These are phyloP conservation scores for Zaprionus lachaisei DNA, from an alignment of 1,140 invertebrate genomes.

Conservation along the genomic window DNA sequence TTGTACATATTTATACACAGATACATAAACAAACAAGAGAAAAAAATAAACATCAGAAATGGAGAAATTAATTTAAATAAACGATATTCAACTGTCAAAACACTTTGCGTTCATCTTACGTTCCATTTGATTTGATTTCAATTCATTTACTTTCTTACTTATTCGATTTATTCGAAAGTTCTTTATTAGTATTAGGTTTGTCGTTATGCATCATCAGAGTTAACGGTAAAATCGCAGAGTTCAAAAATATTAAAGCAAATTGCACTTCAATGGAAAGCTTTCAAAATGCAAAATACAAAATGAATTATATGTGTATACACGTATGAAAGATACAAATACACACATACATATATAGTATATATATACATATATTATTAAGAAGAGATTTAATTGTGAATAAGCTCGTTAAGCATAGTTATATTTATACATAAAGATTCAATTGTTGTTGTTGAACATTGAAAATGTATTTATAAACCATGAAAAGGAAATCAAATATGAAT, in stretches of 20 bases:
- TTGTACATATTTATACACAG: conserved; percentile 40
- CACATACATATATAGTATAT: conserved; percentile 20
- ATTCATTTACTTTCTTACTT: neutral
- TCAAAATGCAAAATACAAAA: conserved; percentile 30
- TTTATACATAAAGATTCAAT: conserved; percentile 60
- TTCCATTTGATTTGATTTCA: neutral
- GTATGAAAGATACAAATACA: conserved; percentile 14
- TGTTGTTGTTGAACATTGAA: conserved; percentile 60
- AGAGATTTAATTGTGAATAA: conserved; percentile 70
- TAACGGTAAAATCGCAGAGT: conserved; percentile 2
- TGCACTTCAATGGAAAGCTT: conserved; percentile 35
- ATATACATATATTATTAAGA: conserved; percentile 39
- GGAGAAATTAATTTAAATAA: conserved; percentile 23
- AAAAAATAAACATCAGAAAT: conserved; percentile 28
- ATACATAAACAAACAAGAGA: conserved; percentile 27
- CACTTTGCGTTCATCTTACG: conserved; percentile 9
- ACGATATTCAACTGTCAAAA: neutral
- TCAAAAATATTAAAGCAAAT: conserved; percentile 14
- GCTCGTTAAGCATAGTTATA: conserved; percentile 70
- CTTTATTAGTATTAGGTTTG: conserved; percentile 1
- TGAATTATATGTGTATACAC: conserved; percentile 7
- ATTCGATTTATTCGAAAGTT: neutral
- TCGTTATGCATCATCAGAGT: neutral
- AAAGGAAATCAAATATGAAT: conserved; percentile 43
- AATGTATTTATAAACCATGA: conserved; percentile 67